Conservation (phyloP, 2,797 vertebrate species). For the Xenopus petersii region DNA sequence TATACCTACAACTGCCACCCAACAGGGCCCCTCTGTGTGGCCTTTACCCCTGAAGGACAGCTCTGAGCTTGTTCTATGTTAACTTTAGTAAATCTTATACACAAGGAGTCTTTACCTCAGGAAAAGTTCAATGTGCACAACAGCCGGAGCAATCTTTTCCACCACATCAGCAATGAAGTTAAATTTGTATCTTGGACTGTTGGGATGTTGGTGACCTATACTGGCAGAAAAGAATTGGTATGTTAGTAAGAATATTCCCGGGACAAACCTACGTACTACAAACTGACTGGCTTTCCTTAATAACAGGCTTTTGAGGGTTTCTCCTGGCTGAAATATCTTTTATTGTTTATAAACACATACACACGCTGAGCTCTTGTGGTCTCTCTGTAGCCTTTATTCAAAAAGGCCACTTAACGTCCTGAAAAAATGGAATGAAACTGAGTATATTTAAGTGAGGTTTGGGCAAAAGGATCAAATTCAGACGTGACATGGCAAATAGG, state of each 20-base stretch:
- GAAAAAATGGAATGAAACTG: no score
- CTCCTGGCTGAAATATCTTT: not conserved
- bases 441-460: no score
- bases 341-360: not conserved
- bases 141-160: slow-evolving; percentile 86
- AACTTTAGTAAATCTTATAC: no score
- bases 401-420: no score
- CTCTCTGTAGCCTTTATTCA: no score
- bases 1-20: no score
- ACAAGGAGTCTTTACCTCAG: slow-evolving; percentile 68
- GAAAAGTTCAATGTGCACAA: slow-evolving; percentile 87
- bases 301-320: slow-evolving; percentile 3
- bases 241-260: slow-evolving; percentile 53
- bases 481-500: no score
- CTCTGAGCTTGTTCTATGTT: no score
- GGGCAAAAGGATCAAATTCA: no score
- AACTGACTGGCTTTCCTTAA: slow-evolving; percentile 29
- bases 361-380: slow-evolving; percentile 5
- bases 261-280: no score
- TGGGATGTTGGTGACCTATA: slow-evolving; percentile 78
- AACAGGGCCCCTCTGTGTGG: no score
- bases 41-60: no score
- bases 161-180: slow-evolving; percentile 94
- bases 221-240: slow-evolving; percentile 75
- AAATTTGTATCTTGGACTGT: slow-evolving; percentile 85